Conservation (phyloP, 2,888 invertebrate genomes). For the Blomia tropicalis region DNA sequence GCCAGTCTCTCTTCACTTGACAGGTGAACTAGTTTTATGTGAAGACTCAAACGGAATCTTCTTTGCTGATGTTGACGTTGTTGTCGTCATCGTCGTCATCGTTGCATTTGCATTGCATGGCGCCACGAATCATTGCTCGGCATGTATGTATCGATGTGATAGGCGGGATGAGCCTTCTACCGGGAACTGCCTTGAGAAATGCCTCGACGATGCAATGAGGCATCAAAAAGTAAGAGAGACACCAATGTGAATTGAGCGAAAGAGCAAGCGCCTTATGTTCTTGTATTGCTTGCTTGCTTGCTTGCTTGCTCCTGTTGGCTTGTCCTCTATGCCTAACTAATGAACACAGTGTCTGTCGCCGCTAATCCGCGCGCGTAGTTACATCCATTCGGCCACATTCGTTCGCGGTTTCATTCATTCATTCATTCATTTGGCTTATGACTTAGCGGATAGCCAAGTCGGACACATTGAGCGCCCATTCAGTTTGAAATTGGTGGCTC, state of each 20-base stretch:
- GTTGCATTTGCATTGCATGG: not conserved
- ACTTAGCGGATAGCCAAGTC: not conserved
- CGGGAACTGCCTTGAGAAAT: slow-evolving; percentile 13
- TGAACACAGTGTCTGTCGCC: not conserved
- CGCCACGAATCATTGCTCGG: not conserved
- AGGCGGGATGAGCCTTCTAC: not conserved
- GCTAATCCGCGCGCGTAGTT: slow-evolving; percentile 7
- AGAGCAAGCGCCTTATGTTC: no score
- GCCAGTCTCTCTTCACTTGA: slow-evolving; percentile 14
- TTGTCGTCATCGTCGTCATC: no score
- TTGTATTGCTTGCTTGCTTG: no score
- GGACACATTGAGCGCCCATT: not conserved
- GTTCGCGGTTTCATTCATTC: no score
- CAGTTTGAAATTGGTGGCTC: no score
- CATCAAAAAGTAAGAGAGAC: not conserved
- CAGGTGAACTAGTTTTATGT: slow-evolving; percentile 15
- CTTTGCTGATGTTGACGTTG: not conserved
- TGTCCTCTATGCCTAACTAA: not conserved
- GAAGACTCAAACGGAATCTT: slow-evolving; percentile 9
- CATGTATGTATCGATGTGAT: slow-evolving; percentile 11
- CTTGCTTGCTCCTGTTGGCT: not conserved
- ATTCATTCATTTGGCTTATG: slow-evolving; percentile 9
- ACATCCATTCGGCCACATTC: no score
- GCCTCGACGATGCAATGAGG: not conserved
- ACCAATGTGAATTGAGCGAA: not conserved